phyloP scores from a whole-genome alignment of 2,113 vertebrate species.

The Dasyurus viverrinus region DNA sequence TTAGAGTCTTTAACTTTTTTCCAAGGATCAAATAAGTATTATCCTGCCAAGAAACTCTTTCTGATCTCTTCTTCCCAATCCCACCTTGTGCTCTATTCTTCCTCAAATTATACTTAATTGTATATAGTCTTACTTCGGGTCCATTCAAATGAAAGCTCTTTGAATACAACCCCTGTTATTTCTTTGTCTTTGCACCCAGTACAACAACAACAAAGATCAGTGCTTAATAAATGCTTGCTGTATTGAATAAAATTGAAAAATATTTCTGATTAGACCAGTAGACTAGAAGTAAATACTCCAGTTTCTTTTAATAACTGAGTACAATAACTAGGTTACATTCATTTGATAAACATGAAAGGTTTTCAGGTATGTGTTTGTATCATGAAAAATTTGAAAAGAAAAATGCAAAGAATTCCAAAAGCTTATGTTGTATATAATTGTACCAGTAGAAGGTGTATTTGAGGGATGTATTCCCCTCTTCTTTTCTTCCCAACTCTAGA shows the following conservation, averaged over 20 bases:
- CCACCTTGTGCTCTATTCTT: background rate
- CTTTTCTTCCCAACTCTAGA: background rate
- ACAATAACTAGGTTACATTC: background rate
- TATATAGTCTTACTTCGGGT: background rate
- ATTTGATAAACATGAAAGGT: background rate
- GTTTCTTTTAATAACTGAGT: background rate
- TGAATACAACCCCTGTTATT: background rate
- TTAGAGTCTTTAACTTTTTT: background rate
- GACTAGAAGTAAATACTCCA: constrained; percentile 25
- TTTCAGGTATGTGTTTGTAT: background rate
- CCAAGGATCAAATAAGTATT: background rate
- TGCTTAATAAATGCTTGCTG: background rate
- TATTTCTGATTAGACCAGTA: background rate
- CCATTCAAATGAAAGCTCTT: background rate
- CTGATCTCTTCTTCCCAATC: background rate
- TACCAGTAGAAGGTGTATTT: background rate
- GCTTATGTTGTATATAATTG: background rate
- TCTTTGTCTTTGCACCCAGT: background rate
- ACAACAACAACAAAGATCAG: background rate
- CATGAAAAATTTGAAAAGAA: constrained; percentile 36
- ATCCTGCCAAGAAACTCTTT: background rate
- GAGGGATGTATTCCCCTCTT: background rate
- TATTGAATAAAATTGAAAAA: background rate
- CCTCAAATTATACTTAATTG: background rate
- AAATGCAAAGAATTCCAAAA: background rate